These are phyloP conservation scores for Caenorhabditis sp. DNA, from an alignment of 2,888 invertebrate species.

Conservation along the genomic window DNA sequence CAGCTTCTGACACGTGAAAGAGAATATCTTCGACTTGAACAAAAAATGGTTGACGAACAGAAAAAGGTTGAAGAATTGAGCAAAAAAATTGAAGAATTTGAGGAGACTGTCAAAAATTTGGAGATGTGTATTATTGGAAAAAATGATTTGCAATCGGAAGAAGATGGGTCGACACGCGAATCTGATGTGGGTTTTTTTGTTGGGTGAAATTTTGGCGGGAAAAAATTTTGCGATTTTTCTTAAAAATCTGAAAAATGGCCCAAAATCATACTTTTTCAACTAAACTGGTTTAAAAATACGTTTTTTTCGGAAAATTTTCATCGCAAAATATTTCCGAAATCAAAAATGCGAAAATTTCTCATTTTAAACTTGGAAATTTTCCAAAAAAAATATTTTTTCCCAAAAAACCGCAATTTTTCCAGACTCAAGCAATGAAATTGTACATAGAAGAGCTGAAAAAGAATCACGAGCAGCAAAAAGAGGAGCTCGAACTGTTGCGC, in stretches of 20 bases:
- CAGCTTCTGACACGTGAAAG: conserved; percentile 16
- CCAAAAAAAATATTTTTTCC: not conserved
- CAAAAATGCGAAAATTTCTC: too few species aligned
- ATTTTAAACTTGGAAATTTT: too few species aligned
- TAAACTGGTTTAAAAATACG: too few species aligned
- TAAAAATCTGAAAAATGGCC: not conserved
- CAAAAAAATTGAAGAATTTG: conserved; percentile 17
- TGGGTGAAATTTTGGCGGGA: too few species aligned
- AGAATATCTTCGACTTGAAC: conserved; percentile 25
- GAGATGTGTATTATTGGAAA: conserved; percentile 18
- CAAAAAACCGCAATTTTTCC: not conserved
- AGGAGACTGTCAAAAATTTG: conserved; percentile 9
- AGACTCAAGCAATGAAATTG: not conserved
- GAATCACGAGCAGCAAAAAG: not conserved
- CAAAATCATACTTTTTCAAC: too few species aligned
- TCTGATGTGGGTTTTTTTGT: not conserved
- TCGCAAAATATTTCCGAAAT: too few species aligned
- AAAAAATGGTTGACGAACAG: conserved; percentile 13
- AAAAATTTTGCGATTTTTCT: too few species aligned
- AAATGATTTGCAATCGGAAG: not conserved
- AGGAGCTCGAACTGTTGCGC: not conserved
- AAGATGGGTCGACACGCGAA: not conserved
- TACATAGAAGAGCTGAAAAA: conserved; percentile 5
- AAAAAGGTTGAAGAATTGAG: conserved; percentile 16
- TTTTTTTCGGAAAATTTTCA: too few species aligned